phyloP scores from a whole-genome alignment of 2,797 vertebrate species.

The Eurystomus glaucurus region DNA sequence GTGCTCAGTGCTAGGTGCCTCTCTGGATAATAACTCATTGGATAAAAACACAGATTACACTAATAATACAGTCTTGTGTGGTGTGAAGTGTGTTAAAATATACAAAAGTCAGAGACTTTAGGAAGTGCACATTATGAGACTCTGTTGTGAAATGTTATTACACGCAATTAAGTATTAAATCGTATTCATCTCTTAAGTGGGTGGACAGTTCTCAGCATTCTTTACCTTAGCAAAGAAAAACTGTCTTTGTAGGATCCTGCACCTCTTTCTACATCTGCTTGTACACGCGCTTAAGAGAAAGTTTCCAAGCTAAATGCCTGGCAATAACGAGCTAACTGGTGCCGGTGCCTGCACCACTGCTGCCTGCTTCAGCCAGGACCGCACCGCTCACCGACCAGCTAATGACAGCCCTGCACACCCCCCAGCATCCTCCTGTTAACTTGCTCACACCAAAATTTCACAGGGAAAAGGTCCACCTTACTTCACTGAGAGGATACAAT shows the following conservation, averaged over 20 bases:
- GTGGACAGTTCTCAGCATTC: neutral
- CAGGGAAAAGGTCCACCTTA: neutral
- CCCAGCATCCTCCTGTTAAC: neutral
- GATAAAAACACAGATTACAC: neutral
- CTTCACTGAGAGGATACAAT: neutral
- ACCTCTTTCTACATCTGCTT: neutral
- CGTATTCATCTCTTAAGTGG: neutral
- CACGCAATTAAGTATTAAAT: neutral
- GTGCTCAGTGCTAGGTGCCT: neutral
- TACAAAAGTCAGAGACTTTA: neutral
- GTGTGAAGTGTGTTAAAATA: neutral
- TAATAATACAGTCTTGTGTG: neutral
- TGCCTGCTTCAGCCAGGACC: neutral
- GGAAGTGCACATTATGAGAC: rapidly evolving
- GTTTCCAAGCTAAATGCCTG: neutral
- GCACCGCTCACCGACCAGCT: neutral
- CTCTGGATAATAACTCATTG: neutral
- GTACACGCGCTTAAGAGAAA: neutral
- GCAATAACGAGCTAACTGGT: neutral
- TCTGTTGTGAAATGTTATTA: neutral
- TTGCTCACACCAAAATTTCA: neutral
- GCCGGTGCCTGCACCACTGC: neutral
- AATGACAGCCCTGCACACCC: neutral
- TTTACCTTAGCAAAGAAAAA: neutral
- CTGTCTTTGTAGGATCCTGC: neutral